Percentiles rank a stretch among this genome's conserved stretches.
phyloP scores from a whole-genome alignment of 1,140 invertebrate genomes.

The Brachionus koreanus region DNA sequence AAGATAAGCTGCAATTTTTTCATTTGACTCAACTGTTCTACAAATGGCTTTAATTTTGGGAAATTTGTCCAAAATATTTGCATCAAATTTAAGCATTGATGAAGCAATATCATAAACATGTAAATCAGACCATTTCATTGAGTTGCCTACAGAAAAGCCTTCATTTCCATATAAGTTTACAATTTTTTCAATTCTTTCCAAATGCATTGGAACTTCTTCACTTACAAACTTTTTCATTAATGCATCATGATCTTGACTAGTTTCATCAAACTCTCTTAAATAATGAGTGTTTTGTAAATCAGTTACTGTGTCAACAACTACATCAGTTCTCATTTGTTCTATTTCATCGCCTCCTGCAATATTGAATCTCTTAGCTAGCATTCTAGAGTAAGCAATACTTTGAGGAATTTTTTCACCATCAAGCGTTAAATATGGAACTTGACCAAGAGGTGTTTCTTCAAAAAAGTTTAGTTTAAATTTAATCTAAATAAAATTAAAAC shows the following conservation, averaged over 20 bases:
- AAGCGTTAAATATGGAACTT: constrained; percentile 44
- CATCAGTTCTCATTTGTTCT: constrained; percentile 36
- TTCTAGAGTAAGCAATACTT: constrained; percentile 44
- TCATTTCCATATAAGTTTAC: background rate
- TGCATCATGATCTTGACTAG: background rate
- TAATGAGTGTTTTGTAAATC: constrained; percentile 31
- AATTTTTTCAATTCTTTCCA: constrained; percentile 29
- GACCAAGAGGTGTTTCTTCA: background rate
- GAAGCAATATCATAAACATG: constrained; percentile 8
- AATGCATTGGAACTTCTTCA: background rate
- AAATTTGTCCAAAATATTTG: background rate
- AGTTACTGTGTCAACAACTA: constrained; percentile 14
- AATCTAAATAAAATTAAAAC: background rate
- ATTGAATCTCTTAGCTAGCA: constrained; percentile 36
- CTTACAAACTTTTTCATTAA: background rate
- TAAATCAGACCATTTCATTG: constrained; percentile 29
- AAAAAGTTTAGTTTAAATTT: background rate
- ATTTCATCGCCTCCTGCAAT: constrained; percentile 25
- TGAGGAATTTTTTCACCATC: constrained; percentile 46
- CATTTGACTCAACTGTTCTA: constrained; percentile 29
- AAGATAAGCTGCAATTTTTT: constrained; percentile 1
- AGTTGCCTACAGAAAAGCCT: constrained; percentile 30
- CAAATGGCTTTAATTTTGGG: background rate
- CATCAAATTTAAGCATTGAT: background rate
- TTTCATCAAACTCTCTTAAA: background rate